Base-by-base conservation (phyloP, 1,140 invertebrate genomes). In the Armadillidium nasatum region DNA sequence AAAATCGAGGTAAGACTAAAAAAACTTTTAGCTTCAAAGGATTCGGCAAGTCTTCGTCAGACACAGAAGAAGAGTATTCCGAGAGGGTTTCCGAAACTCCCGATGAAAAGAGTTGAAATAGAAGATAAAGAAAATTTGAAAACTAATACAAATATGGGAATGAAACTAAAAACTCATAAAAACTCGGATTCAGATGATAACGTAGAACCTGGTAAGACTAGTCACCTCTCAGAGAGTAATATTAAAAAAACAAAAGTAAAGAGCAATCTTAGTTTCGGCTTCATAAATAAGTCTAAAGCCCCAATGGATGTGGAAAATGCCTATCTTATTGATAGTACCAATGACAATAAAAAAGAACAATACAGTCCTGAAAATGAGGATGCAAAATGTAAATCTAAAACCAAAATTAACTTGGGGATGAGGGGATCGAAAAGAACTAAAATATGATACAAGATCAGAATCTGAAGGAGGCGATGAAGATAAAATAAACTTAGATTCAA, bases 121-220 rank as follows among this genome's bases (percentile, higher is more conserved):
- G 77, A 78, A 15, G 77, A 78, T 15, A 75, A 76, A 60, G 66
- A 66, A 3, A 76, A 60, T 21, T 70, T 74, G 15, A 78, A 78
- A 66, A 71, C 74, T 13, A 74, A 69, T 23, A 44, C 75, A 6
- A 72, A 73, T 44, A 75, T 78, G 46, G 74, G 77, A 13, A 75
- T 78, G 19, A 78, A 78, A 45, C 73, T 71, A 0, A 76, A 74
- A 76, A 68, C 66, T 19, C 70, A 66, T 66, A 73, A 46, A 43
- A 78, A 66, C 43, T 78, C 77, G 21, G 77, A 78, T 54, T 78
- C 77, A 6, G 77, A 78, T n/a, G 77, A 78, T 54, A 78, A 76
- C 23, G 72, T 60, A 33, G 77, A 78, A 43, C 72, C 74, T 22
- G 73, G 74, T 67, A 66, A 69, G 69, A 74, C 75, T 23, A 21